Percentiles rank a stretch among this genome's conserved stretches.
Evolutionary conservation across 1,140 invertebrate species (phyloP).

Genomic region (Gerris buenoi): DNA sequence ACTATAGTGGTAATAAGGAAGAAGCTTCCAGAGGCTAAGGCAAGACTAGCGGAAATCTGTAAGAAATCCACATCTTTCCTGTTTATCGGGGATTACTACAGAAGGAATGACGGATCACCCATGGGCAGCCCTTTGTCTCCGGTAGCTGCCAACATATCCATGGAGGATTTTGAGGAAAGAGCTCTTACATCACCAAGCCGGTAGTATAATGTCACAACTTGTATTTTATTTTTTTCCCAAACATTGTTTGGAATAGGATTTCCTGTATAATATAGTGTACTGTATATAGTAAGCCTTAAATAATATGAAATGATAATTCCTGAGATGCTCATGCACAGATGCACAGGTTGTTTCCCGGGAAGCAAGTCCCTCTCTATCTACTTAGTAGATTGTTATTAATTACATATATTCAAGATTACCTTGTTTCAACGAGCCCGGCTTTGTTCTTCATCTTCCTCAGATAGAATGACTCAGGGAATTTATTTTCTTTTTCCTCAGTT

Average conservation of each 20-base stretch:
- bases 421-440: neutral
- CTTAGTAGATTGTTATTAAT: too few relatives aligned
- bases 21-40: too few relatives aligned
- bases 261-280: too few relatives aligned
- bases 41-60: too few relatives aligned
- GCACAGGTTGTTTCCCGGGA: neutral
- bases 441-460: constrained; percentile 57
- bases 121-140: constrained; percentile 16
- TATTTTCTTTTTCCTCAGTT: constrained; percentile 47
- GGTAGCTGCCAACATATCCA: constrained; percentile 12
- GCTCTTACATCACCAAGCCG: constrained; percentile 7
- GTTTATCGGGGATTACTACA: constrained; percentile 11
- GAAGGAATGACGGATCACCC: constrained; percentile 12
- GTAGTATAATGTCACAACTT: too few relatives aligned
- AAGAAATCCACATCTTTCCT: constrained; percentile 12
- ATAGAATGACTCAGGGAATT: constrained; percentile 32
- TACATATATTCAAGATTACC: too few relatives aligned
- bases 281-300: too few relatives aligned
- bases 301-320: too few relatives aligned
- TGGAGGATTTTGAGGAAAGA: constrained; percentile 13
- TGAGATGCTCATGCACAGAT: neutral
- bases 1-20: too few relatives aligned
- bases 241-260: too few relatives aligned
- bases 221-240: too few relatives aligned
- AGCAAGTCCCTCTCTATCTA: too few relatives aligned